Evolutionary conservation across 2,113 vertebrate species (phyloP).

Genomic region (Cephalopterus ornatus): DNA sequence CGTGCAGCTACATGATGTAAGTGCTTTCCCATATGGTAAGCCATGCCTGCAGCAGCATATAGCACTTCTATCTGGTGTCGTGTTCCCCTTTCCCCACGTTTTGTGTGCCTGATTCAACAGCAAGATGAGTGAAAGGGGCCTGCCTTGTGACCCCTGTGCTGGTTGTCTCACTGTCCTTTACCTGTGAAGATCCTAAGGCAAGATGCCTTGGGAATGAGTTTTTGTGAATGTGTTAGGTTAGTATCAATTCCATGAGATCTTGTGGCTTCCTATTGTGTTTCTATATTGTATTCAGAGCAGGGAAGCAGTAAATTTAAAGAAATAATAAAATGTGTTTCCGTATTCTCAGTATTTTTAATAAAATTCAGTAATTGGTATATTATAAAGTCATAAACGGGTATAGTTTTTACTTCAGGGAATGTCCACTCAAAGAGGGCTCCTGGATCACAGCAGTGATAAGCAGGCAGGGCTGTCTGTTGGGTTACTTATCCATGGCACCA

Average conservation of each 20-base stretch:
- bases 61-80: not conserved
- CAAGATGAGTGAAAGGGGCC: not conserved
- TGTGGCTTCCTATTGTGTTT: not conserved
- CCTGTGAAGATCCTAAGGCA: not conserved
- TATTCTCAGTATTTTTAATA: not conserved
- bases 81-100: not conserved
- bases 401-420: not conserved
- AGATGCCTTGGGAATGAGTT: not conserved
- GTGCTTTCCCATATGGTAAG: conserved; percentile 31
- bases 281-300: not conserved
- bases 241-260: not conserved
- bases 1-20: not conserved
- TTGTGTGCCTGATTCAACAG: not conserved
- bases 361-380: not conserved
- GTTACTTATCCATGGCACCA: conserved; percentile 61
- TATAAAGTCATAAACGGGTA: not conserved
- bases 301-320: not conserved
- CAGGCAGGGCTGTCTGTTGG: conserved; percentile 17
- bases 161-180: not conserved
- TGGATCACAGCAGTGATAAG: conserved; percentile 15
- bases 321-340: not conserved
- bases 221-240: not conserved
- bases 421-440: conserved; percentile 3
- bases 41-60: not conserved
- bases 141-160: not conserved